Base-by-base conservation (phyloP, 2,113 vertebrate genomes). In the Anoplopoma fimbria region DNA sequence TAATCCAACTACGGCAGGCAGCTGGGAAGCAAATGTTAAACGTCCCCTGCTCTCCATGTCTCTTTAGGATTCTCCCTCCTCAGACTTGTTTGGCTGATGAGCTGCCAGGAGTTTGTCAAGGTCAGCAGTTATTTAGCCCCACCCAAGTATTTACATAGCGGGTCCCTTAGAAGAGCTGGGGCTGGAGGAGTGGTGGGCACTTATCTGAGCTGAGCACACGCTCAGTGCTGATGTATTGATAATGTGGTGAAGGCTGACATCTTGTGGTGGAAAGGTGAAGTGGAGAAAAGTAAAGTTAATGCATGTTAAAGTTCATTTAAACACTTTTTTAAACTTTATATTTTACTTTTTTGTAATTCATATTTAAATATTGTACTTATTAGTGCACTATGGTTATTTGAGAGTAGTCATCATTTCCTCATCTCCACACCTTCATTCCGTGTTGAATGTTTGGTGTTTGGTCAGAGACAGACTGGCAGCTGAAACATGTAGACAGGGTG, bases 11-110 rank as follows among this genome's bases (percentile, higher is more conserved):
- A 77, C 69, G 84, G 69, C 75, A 82, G 85, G 69, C 83, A 87
- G 87, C 75, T 84, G 83, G 76, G 83, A 85, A 83, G 85, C 77
- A 84, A 91, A 91, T 89, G 87, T 80, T 87, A 87, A 90, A 89
- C 33, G 36, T 45, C 75, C 76, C 76, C 84, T 86, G 31, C 67
- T 83, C 76, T 77, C 69, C 77, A 23, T 57, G 78, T 70, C 82
- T 81, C 83, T 88, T 7, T 33, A 88, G 86, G 57, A 86, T 84
- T 87, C 72, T 81, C 75, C 70, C n/a, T 60, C 81, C 78, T 88
- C 81, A 61, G 36, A 83, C 53, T 81, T 57, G 77, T 81, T 73
- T 73, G 69, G 73, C 81, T 76, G 85, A 86, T 81, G 81, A 84
- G 70, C 81, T 74, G 51, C 62, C 73, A 74, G 1, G 40, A 69